These are phyloP conservation scores for Knipowitschia caucasica DNA, from an alignment of 2,797 vertebrate genomes.

Conservation along the genomic window DNA sequence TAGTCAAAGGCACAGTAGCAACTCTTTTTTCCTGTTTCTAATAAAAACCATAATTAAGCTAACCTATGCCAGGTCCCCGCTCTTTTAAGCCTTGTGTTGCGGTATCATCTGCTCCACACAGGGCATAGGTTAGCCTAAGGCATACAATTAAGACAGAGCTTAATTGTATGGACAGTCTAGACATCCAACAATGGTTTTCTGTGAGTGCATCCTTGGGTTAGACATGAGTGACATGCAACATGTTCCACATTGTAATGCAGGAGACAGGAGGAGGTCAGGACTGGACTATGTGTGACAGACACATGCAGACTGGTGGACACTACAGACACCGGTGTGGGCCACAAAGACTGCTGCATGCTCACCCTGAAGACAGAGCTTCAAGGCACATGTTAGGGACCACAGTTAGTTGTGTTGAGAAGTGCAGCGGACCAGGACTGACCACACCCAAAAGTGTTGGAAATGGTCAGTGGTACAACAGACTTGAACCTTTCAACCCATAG, in stretches of 20 bases:
- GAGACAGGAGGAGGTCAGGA: constrained; percentile 43
- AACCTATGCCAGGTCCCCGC: constrained; percentile 57
- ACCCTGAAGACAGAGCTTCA: constrained; percentile 60
- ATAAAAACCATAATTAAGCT: constrained; percentile 61
- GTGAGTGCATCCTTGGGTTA: constrained; percentile 23
- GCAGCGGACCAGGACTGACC: constrained; percentile 60
- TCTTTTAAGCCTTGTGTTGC: constrained; percentile 37
- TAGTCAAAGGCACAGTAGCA: constrained; percentile 70
- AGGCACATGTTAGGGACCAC: constrained; percentile 55
- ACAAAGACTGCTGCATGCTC: constrained; percentile 62
- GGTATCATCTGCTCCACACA: constrained; percentile 49
- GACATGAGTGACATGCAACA: constrained; percentile 61
- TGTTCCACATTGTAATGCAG: constrained; percentile 61
- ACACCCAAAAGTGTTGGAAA: constrained; percentile 58
- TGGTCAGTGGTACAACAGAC: constrained; percentile 64
- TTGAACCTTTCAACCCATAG: constrained; percentile 76
- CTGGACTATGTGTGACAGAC: constrained; percentile 49
- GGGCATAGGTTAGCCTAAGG: constrained; percentile 67
- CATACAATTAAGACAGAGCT: constrained; percentile 67
- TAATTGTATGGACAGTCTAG: constrained; percentile 62
- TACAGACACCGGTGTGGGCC: constrained; percentile 46
- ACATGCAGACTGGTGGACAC: constrained; percentile 56
- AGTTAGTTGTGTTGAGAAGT: constrained; percentile 66
- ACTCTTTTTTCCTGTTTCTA: constrained; percentile 57
- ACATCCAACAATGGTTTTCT: constrained; percentile 37